Conservation (phyloP, 2,797 vertebrate genomes). For the Peromyscus nudipes region DNA sequence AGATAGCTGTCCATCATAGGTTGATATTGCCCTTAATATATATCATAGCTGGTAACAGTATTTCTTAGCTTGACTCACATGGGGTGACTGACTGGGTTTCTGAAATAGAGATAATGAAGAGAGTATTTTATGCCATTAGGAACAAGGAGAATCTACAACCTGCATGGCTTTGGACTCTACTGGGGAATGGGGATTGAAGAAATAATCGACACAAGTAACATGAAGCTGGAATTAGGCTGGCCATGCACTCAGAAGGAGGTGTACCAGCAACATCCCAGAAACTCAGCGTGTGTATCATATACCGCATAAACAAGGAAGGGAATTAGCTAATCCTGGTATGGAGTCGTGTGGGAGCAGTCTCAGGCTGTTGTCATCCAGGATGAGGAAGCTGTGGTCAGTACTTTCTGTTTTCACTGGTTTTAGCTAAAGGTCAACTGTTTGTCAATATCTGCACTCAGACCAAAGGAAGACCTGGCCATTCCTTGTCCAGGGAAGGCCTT, state of each 20-base stretch:
- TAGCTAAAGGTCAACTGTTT: not conserved
- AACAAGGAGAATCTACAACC: not conserved
- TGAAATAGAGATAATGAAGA: not conserved
- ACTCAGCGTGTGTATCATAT: not conserved
- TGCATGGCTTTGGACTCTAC: not conserved
- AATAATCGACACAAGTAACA: not conserved
- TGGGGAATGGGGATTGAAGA: not conserved
- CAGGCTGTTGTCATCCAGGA: not conserved
- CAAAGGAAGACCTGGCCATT: not conserved
- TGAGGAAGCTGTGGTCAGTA: not conserved
- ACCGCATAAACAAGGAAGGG: not conserved
- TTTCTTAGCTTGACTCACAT: not conserved
- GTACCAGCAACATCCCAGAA: not conserved
- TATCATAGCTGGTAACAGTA: not conserved
- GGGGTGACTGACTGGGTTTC: not conserved
- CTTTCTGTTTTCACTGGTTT: not conserved
- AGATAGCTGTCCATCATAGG: not conserved
- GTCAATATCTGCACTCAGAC: not conserved
- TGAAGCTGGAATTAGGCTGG: not conserved
- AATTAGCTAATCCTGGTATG: not conserved
- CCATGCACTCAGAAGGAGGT: too few species aligned
- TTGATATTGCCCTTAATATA: not conserved
- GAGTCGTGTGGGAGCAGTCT: not conserved
- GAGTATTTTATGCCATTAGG: not conserved
- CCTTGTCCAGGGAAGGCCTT: not conserved